Conservation (phyloP, 2,888 invertebrate genomes). For the Phlogophora meticulosa region DNA sequence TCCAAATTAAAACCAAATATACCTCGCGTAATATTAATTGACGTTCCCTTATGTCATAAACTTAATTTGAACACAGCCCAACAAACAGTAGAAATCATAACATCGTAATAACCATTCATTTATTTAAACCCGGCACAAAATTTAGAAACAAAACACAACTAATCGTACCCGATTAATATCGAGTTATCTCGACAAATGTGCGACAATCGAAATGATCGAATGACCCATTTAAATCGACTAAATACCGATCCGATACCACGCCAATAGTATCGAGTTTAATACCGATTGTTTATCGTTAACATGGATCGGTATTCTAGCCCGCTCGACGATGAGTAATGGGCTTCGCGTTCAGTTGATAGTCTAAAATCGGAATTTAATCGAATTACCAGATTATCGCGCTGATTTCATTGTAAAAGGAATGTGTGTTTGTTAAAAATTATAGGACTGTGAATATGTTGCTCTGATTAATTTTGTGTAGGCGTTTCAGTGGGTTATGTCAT, state of each 20-base stretch:
- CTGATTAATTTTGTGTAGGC: neutral
- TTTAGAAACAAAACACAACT: slow-evolving; percentile 39
- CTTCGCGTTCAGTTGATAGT: slow-evolving; percentile 48
- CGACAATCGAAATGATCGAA: slow-evolving; percentile 65
- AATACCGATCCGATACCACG: slow-evolving; percentile 50
- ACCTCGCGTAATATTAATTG: too few relatives aligned
- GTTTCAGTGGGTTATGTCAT: neutral
- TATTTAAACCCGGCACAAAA: slow-evolving; percentile 38
- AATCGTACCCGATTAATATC: slow-evolving; percentile 50
- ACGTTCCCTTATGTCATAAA: slow-evolving; percentile 23
- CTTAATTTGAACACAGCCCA: neutral
- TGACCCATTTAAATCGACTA: slow-evolving; percentile 67
- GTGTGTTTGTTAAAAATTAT: slow-evolving; percentile 16
- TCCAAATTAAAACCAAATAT: too few relatives aligned
- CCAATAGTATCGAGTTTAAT: slow-evolving; percentile 62
- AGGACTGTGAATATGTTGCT: neutral
- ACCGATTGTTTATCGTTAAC: slow-evolving; percentile 65
- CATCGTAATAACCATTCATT: slow-evolving; percentile 21
- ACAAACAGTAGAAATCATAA: slow-evolving; percentile 15
- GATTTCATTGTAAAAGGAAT: slow-evolving; percentile 37
- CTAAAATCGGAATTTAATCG: slow-evolving; percentile 51
- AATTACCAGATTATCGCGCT: slow-evolving; percentile 45
- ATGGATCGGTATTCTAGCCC: slow-evolving; percentile 55
- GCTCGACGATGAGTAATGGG: slow-evolving; percentile 62
- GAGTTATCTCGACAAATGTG: slow-evolving; percentile 63